Base-by-base conservation (phyloP, 92 coral and sea anemone species). In the Porites lobata region DNA sequence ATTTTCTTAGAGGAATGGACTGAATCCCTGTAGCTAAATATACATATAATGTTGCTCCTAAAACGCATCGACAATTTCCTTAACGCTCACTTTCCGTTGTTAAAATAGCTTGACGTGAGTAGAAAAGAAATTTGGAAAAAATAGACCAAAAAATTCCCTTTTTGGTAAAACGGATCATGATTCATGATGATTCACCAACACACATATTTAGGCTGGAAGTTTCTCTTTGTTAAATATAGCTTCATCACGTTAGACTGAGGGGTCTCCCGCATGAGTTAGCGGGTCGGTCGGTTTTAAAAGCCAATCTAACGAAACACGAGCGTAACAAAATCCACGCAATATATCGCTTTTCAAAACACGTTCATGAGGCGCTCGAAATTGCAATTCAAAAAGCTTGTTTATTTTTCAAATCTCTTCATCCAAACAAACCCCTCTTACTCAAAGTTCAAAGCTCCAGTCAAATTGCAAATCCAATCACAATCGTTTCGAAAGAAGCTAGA, bases 251-350 rank as follows among this genome's bases (percentile, higher is more conserved):
- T 56, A 13, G 14, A 69, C 47, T 38, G 47, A 38, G 47, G 47
- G 53, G 58, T 68, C 77, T 71, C 69, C 77, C 20, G 86, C 69
- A 50, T 56, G 58, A 38, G 61, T 26, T 21, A 56, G 78, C 86
- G 86, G 78, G 64, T 58, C 24, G 20, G 77, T 54, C 47, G 47
- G 47, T 38, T 38, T 24, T 56, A 70, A 71, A 81, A 82, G 86
- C 86, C 86, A 82, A 82, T 82, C 85, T 81, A 12, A 9, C 19
- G 52, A 47, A 59, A 82, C 86, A 69, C 43, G 86, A 69, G 77
- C 68, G 7, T 57, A 69, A 11, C 69, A 82, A 70, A 32, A 59
- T 69, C 75, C 69, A 71, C 21, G 50, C 86, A 82, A 82, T 82
- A 82, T 82, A 68, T 69, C 77, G 58, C 14, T 70, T 56, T 82